Evolutionary conservation across 1,140 invertebrate species (phyloP), one percentile per base, ranked within the genome.

Genomic region (Caerostris extrusa): DNA sequence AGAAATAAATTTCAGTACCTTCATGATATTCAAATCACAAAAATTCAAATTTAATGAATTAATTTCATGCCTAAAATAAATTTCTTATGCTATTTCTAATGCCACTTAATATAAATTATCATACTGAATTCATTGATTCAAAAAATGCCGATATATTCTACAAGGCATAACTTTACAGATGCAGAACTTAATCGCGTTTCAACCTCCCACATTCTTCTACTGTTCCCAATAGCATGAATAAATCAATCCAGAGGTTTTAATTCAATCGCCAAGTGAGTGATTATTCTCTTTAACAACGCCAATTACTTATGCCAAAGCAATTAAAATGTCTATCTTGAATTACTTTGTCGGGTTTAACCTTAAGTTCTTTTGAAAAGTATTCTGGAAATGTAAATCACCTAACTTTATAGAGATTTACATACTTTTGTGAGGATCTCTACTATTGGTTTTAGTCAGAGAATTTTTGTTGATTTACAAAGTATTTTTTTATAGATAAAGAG

Each of bases 171-270:
- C 8, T 1, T 34, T 34, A 5, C 8, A 77, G 34, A 34, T 77
- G 69, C 12, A 34, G 50, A 77, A 12, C 10, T 10, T 77, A 50
- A 77, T 77, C 19, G 7, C 69, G 50, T 77, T 77, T 50, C 69
- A 53, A 12, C 34, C 69, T 50, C 34, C 69, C 69, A 67, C 69
- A 50, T 34, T 34, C 34, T 77, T 50, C 50, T 71, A 50, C 19
- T 77, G 69, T 77, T 12, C 69, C 69, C 69, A 77, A 77, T 77
- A 77, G 2, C 69, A 77, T 77, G 69, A 77, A 77, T 77, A 77
- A 77, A 77, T 34, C 69, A 50, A 77, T 77, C 3, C 8, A 7
- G 8, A 77, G 50, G 19, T 50, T 77, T 77, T 77, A 77, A 77
- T 77, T 77, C 69, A 53, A 34, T 77, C 50, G 19, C 69, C 19